phyloP scores from a whole-genome alignment of 2,888 invertebrate genomes.

The Aradus depressus region DNA sequence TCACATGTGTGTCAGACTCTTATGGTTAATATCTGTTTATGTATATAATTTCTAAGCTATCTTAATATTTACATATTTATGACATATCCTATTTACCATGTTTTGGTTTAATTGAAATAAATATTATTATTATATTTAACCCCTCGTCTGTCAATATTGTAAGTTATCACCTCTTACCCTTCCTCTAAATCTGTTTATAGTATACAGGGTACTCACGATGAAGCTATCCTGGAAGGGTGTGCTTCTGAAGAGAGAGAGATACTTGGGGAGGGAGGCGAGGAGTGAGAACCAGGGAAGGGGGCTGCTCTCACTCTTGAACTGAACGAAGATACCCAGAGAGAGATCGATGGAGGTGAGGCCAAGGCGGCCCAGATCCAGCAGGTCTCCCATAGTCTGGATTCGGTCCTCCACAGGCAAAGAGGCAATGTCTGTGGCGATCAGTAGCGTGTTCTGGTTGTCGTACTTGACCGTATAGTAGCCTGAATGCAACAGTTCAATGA shows the following conservation, averaged over 20 bases:
- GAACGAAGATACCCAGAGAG: slow-evolving; percentile 17
- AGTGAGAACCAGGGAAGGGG: slow-evolving; percentile 23
- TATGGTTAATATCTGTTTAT: too few relatives aligned
- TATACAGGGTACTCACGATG: slow-evolving; percentile 9
- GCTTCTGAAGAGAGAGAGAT: slow-evolving; percentile 17
- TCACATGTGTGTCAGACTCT: too few relatives aligned
- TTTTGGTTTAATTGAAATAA: too few relatives aligned
- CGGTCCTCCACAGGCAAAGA: slow-evolving; percentile 20
- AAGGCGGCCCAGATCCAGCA: slow-evolving; percentile 20
- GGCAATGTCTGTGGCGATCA: slow-evolving; percentile 19
- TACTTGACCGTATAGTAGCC: slow-evolving; percentile 22
- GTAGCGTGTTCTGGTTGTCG: slow-evolving; percentile 18
- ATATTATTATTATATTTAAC: too few relatives aligned
- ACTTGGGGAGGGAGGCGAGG: slow-evolving; percentile 19
- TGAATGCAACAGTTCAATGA: slow-evolving; percentile 1
- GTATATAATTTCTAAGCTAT: too few relatives aligned
- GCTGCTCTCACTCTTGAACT: slow-evolving; percentile 16
- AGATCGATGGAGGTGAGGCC: slow-evolving; percentile 20
- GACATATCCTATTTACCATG: too few relatives aligned
- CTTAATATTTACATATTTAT: too few relatives aligned
- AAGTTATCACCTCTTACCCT: too few relatives aligned
- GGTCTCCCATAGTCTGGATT: slow-evolving; percentile 21
- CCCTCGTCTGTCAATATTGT: too few relatives aligned
- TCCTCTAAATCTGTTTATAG: too few relatives aligned
- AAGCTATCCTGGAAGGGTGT: slow-evolving; percentile 20